These are phyloP conservation scores for Callipepla californica DNA, from an alignment of 2,113 vertebrate species.

Conservation along the genomic window DNA sequence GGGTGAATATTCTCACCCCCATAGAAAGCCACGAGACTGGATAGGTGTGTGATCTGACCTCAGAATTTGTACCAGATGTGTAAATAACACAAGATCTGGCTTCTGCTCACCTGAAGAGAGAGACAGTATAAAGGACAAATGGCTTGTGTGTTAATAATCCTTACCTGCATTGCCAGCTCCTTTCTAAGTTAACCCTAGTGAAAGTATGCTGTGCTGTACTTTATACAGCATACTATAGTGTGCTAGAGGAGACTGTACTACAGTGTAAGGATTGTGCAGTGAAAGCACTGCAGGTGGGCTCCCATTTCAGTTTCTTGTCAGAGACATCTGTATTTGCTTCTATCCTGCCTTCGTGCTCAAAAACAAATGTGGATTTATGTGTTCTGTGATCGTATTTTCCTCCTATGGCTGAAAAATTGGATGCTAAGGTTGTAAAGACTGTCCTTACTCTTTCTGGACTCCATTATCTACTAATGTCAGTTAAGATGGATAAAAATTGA, in stretches of 20 bases:
- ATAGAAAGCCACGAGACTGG: background rate
- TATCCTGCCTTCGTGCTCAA: background rate
- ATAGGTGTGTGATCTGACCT: background rate
- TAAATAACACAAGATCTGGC: background rate
- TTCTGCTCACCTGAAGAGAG: background rate
- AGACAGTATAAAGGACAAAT: background rate
- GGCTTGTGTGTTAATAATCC: background rate
- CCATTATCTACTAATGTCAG: background rate
- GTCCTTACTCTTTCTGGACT: background rate
- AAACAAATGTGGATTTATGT: background rate
- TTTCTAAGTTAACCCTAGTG: background rate
- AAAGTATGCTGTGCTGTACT: background rate
- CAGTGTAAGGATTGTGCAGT: background rate
- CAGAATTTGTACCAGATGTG: background rate
- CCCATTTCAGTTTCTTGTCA: too few relatives aligned
- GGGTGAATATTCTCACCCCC: background rate
- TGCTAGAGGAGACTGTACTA: background rate
- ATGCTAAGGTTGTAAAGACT: rapidly evolving
- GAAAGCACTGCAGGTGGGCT: background rate
- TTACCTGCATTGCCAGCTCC: background rate
- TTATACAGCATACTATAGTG: too few relatives aligned
- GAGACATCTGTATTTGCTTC: too few relatives aligned
- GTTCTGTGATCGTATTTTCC: background rate
- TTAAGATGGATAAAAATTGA: background rate
- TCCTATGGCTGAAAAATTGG: background rate